Evolutionary conservation across 2,797 vertebrate species (phyloP), one percentile per base, ranked within the genome.

Genomic region (Phoxinus dragarum): DNA sequence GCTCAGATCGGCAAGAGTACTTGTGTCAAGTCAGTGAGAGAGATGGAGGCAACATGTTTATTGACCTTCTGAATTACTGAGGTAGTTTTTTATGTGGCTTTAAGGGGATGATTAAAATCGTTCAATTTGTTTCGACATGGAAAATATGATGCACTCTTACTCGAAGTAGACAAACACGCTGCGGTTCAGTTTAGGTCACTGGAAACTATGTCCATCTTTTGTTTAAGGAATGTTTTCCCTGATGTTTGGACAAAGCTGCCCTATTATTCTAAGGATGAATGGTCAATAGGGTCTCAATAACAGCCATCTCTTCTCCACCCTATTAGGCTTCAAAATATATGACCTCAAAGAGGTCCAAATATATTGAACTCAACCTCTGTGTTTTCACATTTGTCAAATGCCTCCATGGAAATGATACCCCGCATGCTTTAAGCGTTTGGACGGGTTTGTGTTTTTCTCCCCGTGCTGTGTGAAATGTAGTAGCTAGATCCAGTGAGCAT

Each of bases 371-470:
- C 87, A 82, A 73, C 87, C 83, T 84, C 90, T 91, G 89, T 92
- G 27, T 92, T 92, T 92, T 92, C 75, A 91, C 83, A 82, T 89
- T 91, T 89, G 90, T 80, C 74, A 86, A 76, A 89, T 84, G 75
- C 76, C 82, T 92, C 84, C 71, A 74, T 27, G 67, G 88, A 83
- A 87, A 88, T 83, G 59, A 69, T 88, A 86, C 67, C 84, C 90
- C 73, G 42, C 82, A 89, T 86, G 67, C 91, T 92, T 87, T 83
- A 87, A 91, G 88, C 76, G 64, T 84, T 71, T 91, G 90, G 40
- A 17, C 36, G 6, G 88, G 79, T 87, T 90, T 84, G 88, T 84
- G 84, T 82, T 92, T 89, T 83, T 89, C 84, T 91, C 68, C 79
- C 66, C 27, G 80, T 77, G 31, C 69, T 72, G 86, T 54, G 23